Base-by-base conservation (phyloP, 2,888 invertebrate species). In the Xestoiulus laeticollis region DNA sequence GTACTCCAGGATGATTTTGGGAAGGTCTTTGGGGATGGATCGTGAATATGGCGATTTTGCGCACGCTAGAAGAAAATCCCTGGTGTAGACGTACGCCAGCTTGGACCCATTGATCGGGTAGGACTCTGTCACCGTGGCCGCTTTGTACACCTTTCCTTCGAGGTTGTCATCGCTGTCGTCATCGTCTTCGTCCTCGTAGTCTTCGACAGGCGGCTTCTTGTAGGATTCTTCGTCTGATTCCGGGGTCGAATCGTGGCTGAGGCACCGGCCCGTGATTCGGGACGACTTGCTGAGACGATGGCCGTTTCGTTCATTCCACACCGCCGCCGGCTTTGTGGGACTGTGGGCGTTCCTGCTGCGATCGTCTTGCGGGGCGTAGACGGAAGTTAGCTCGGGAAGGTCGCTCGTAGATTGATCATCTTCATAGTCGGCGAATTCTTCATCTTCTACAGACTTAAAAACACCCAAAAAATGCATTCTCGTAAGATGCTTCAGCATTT, bases 31-130 rank as follows among this genome's bases (percentile, higher is more conserved):
- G 44, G 94, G 94, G 86, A 93, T 92, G 85, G 92, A 91, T 89
- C 93, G 92, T 90, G 94, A 93, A 87, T 93, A 92, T 43, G 94
- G 94, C 87, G 94, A 94, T 91, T 93, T 92, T 87, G 94, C 93
- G 91, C 94, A 92, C 87, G 93, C 92, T 89, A 94, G 92, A 90
- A 94, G 91, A 16, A 89, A 89, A 38, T 90, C 90, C 26, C 90
- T 89, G 14, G 89, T 89, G 88, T 90, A 90, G 38, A 87, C 87
- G 30, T 89, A 22, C 14, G 16, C 1, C 22, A 26, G 32, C n/a
- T 53, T 86, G 44, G 86, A 32, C 6, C 32, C 86, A n/a, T 43
- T 44, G 44, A 32, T 0, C 30, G 86, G 48, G 44, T 12, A 30
- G 30, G 2, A 12, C 3, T n/a, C 16, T 4, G 43, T 26, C n/a